A percentile compares a stretch with the other conserved stretches of the same genome.
These are phyloP conservation scores for Morpho achilles DNA, from an alignment of 2,888 invertebrate species.

Conservation along the genomic window DNA sequence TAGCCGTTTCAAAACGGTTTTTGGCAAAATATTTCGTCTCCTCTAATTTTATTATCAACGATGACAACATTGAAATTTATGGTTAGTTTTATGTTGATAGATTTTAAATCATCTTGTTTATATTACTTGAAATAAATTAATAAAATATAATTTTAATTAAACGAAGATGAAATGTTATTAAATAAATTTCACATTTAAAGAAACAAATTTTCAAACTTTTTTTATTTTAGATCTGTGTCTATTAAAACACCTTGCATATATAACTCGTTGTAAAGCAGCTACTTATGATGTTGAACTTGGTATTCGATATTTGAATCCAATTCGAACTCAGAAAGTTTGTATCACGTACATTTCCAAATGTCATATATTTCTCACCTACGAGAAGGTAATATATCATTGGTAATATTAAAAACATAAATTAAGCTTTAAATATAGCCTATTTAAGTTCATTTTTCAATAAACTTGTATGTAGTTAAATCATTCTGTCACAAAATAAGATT, in stretches of 20 bases:
- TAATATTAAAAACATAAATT: constrained; percentile 17
- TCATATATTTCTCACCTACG: constrained; percentile 63
- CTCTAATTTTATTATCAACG: constrained; percentile 29
- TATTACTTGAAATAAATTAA: constrained; percentile 6
- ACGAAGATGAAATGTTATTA: not conserved
- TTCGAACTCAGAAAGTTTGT: constrained; percentile 48
- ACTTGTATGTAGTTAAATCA: constrained; percentile 29
- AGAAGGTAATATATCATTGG: constrained; percentile 3
- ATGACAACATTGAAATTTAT: constrained; percentile 31
- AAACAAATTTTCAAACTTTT: too few relatives aligned
- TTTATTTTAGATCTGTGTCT: not conserved
- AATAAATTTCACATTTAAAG: not conserved
- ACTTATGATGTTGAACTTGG: constrained; percentile 11
- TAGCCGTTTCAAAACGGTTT: constrained; percentile 12
- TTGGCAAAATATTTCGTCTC: constrained; percentile 21
- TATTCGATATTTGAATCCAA: constrained; percentile 45
- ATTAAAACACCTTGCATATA: not conserved
- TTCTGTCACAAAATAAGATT: constrained; percentile 30
- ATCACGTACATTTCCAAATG: constrained; percentile 59
- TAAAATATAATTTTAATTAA: not conserved
- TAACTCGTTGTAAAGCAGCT: constrained; percentile 12
- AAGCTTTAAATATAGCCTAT: constrained; percentile 24
- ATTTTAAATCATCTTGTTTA: constrained; percentile 15
- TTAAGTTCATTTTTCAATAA: not conserved
- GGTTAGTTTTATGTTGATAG: constrained; percentile 18